Conservation (phyloP, 2,113 vertebrate species). For the Emydocephalus ijimae region DNA sequence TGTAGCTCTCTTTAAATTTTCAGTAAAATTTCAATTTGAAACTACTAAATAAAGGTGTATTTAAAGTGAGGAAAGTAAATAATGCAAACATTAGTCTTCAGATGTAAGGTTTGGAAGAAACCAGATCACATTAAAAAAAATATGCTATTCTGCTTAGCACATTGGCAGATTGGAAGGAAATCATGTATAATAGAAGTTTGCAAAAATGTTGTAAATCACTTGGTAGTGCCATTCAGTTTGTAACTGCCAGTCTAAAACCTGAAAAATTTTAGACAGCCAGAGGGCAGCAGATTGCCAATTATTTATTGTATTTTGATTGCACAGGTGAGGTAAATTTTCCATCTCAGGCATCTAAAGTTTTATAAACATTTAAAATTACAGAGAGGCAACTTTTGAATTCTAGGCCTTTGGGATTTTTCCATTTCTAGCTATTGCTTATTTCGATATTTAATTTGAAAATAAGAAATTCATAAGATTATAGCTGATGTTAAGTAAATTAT, state of each 20-base stretch:
- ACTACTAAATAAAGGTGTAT: constrained; percentile 5
- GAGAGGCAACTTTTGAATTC: not conserved
- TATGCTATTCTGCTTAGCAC: not conserved
- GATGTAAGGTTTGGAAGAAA: not conserved
- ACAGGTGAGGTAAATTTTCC: not conserved
- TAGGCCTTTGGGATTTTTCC: not conserved
- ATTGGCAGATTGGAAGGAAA: not conserved
- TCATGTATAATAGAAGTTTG: too few species aligned
- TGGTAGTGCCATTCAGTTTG: not conserved
- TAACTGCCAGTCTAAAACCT: not conserved
- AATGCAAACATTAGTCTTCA: not conserved
- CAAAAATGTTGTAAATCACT: not conserved
- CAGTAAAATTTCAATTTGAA: not conserved
- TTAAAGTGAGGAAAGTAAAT: not conserved
- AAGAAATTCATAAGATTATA: not conserved
- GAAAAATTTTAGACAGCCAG: not conserved
- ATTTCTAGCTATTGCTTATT: not conserved
- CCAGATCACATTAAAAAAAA: not conserved
- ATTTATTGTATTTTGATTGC: constrained; percentile 2
- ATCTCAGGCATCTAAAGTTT: not conserved
- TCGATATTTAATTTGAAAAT: not conserved
- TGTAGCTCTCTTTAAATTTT: not conserved
- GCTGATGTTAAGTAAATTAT: not conserved
- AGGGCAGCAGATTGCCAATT: constrained; percentile 10
- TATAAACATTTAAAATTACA: not conserved